phyloP scores from a whole-genome alignment of 2,113 vertebrate species.

The Xiphorhynchus elegans region DNA sequence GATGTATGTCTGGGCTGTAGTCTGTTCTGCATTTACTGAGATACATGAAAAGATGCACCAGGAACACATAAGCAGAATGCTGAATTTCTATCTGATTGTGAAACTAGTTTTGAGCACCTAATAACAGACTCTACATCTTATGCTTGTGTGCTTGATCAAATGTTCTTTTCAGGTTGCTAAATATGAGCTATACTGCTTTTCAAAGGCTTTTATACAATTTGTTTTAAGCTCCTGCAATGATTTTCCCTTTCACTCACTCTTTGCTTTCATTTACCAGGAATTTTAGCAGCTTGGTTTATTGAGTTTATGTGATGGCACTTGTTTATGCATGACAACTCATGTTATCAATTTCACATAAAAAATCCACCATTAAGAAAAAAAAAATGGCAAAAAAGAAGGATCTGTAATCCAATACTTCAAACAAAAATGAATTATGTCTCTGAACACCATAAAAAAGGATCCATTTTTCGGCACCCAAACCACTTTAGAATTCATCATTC shows the following conservation, averaged over 20 bases:
- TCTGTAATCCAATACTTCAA: not conserved
- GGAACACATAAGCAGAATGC: not conserved
- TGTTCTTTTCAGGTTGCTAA: not conserved
- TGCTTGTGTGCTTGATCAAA: not conserved
- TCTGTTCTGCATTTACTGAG: not conserved
- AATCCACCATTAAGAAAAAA: not conserved
- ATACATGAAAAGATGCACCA: not conserved
- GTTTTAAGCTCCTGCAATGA: not conserved
- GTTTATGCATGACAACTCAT: slow-evolving; percentile 15
- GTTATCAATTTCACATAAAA: slow-evolving; percentile 23
- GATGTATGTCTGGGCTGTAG: fast-evolving
- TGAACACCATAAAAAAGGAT: not conserved
- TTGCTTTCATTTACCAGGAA: not conserved
- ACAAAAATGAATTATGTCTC: slow-evolving; percentile 22
- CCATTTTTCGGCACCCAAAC: slow-evolving; percentile 2
- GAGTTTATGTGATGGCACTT: not conserved
- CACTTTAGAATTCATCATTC: slow-evolving; percentile 18
- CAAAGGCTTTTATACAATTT: not conserved
- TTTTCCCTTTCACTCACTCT: not conserved
- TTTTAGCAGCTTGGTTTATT: slow-evolving; percentile 6
- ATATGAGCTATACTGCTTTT: not conserved
- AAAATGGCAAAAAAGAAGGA: not conserved
- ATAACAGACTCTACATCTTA: not conserved
- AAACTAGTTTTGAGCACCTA: not conserved
- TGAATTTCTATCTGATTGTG: not conserved